Base-by-base conservation (phyloP, 1,140 invertebrate genomes). In the Heliconius hewitsoni region DNA sequence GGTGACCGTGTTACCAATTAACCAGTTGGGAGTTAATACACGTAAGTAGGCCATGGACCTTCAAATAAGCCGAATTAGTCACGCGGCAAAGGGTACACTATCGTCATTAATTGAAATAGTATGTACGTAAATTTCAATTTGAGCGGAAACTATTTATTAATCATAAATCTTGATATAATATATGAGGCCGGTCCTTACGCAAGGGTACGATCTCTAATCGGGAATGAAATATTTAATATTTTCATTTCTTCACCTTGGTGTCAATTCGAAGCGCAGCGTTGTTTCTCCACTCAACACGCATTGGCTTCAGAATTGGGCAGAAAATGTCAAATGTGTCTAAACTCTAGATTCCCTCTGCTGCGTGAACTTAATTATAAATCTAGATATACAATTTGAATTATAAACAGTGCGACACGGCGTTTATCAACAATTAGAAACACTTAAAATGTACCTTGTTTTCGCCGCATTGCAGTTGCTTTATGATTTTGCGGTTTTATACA, bases 401-500 rank as follows among this genome's bases (percentile, higher is more conserved):
- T 66, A 30, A 30, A 27, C 55, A 34, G n/a, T 8, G 18, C n/a
- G 46, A 75, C 18, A 42, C 57, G 55, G 55, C 3, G 23, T 66
- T 66, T 66, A 27, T 11, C 3, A 66, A 66, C 78, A 57, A 76
- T 52, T 79, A 70, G 42, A 30, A 60, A 37, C 66, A 55, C 16
- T 80, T 70, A 80, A 80, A 81, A 73, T 78, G 37, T 78, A 50
- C 73, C 66, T 78, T 81, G 66, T 86, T 85, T 86, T 86, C 80
- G 84, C 86, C 84, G 86, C 87, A 89, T 83, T 87, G 87, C 86
- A 84, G 86, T 77, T 81, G 83, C 73, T 84, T 85, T 81, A 84
- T 84, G 81, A 84, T 83, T 89, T 82, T 86, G 87, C 82, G 87
- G 84, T 85, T 87, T 87, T 87, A 87, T 90, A 85, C 89, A 89